phyloP scores from a whole-genome alignment of 2,888 invertebrate species.

The Myopa tessellatipennis region DNA sequence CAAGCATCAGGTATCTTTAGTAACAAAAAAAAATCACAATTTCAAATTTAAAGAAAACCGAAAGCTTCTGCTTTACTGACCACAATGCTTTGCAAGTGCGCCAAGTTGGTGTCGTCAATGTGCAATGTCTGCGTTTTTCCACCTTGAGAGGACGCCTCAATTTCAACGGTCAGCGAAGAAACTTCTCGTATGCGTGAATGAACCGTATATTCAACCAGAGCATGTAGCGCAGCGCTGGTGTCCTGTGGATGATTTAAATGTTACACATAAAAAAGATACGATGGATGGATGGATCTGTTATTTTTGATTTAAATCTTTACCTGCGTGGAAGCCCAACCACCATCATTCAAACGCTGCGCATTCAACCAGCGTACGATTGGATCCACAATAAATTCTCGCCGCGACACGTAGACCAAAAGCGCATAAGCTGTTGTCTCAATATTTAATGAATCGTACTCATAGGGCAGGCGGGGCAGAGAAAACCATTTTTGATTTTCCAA shows the following conservation, averaged over 20 bases:
- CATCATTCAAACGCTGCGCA: conserved; percentile 85
- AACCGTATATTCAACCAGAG: conserved; percentile 89
- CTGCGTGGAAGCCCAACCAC: conserved; percentile 90
- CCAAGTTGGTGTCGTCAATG: conserved; percentile 82
- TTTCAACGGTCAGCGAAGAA: conserved; percentile 79
- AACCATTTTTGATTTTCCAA: conserved; percentile 93
- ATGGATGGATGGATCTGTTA: not conserved
- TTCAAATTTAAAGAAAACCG: not conserved
- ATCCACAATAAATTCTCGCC: conserved; percentile 84
- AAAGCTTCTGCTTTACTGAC: conserved; percentile 63
- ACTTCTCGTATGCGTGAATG: conserved; percentile 88
- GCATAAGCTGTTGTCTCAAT: conserved; percentile 95
- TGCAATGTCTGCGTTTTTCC: conserved; percentile 76
- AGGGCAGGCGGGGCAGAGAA: conserved; percentile 86
- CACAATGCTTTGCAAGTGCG: conserved; percentile 81
- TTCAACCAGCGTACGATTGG: conserved; percentile 92
- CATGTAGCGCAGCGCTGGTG: conserved; percentile 88
- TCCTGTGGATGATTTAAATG: conserved; percentile 71
- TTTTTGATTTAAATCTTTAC: conserved; percentile 37
- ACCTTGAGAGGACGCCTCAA: conserved; percentile 85
- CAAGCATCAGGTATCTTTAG: conserved; percentile 89
- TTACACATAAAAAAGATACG: conserved; percentile 54
- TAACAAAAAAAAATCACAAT: not conserved
- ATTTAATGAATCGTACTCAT: conserved; percentile 89
- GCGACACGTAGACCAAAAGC: conserved; percentile 86